These are phyloP conservation scores for Machaerirhynchus nigripectus DNA, from an alignment of 2,113 vertebrate species.

Conservation along the genomic window DNA sequence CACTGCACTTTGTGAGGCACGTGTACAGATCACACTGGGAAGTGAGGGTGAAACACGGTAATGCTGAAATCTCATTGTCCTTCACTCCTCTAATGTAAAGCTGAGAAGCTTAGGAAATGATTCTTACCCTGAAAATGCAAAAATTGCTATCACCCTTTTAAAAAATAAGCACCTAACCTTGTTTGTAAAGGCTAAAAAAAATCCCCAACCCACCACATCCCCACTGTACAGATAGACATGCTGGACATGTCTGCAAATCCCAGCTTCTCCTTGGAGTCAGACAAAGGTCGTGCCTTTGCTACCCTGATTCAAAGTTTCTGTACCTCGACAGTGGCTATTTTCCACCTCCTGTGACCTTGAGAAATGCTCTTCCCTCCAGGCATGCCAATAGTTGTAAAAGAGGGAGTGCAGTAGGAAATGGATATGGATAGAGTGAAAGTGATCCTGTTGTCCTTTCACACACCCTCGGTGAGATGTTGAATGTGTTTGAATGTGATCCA, in stretches of 20 bases:
- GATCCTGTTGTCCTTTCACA: slow-evolving; percentile 76
- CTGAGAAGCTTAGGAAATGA: not conserved
- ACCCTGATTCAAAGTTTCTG: not conserved
- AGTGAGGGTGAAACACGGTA: rapidly evolving
- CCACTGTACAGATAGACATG: rapidly evolving
- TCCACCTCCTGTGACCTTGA: slow-evolving; percentile 76
- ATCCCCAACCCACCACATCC: not conserved
- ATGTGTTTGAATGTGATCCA: slow-evolving; percentile 77
- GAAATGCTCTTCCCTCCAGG: slow-evolving; percentile 49
- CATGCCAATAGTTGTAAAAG: slow-evolving; percentile 76
- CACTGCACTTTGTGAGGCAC: not conserved
- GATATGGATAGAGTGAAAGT: slow-evolving; percentile 75
- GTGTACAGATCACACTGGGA: not conserved
- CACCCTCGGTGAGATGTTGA: slow-evolving; percentile 72
- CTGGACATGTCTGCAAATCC: not conserved
- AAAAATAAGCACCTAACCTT: not conserved
- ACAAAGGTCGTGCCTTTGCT: not conserved
- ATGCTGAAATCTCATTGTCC: rapidly evolving
- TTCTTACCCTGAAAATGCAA: not conserved
- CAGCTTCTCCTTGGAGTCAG: not conserved
- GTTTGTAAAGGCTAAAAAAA: not conserved
- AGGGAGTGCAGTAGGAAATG: slow-evolving; percentile 70
- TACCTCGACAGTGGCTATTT: slow-evolving; percentile 27
- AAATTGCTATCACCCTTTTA: not conserved
- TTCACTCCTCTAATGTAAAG: not conserved